Evolutionary conservation across 2,888 invertebrate genomes (phyloP).

Genomic region (Eristalis tenax): DNA sequence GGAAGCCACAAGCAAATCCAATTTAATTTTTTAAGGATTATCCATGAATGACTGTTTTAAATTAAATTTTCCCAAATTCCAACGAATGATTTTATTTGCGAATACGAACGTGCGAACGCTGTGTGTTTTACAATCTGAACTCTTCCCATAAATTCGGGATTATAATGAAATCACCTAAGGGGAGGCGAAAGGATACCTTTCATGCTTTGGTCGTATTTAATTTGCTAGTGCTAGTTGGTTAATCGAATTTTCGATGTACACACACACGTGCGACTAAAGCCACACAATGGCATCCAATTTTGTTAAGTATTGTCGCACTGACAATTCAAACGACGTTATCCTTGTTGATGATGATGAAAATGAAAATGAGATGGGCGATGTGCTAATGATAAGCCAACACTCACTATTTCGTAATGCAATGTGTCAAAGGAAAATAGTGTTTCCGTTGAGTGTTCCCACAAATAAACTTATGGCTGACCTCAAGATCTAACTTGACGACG

Average conservation of each 20-base stretch:
- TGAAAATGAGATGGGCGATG: conserved; percentile 1
- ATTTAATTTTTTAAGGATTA: neutral
- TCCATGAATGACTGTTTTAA: neutral
- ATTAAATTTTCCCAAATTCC: neutral
- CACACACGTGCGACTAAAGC: conserved; percentile 11
- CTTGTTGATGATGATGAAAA: conserved; percentile 54
- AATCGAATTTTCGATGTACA: conserved; percentile 34
- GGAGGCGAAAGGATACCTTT: neutral
- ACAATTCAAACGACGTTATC: conserved; percentile 24
- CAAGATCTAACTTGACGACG: conserved; percentile 16
- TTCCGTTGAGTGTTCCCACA: conserved; percentile 46
- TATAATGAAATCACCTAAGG: conserved; percentile 28
- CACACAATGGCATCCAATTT: conserved; percentile 50
- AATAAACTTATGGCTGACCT: conserved; percentile 29
- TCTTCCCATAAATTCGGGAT: conserved; percentile 36
- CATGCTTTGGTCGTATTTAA: conserved; percentile 32
- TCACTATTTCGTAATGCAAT: conserved; percentile 50
- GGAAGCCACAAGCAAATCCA: neutral
- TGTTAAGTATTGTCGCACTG: conserved; percentile 46
- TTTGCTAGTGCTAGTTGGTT: conserved; percentile 19
- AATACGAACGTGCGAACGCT: neutral
- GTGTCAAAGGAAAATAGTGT: conserved; percentile 50
- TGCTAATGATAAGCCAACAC: neutral
- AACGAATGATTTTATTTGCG: neutral
- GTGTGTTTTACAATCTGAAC: neutral